phyloP scores from a whole-genome alignment of 2,113 vertebrate genomes.

The Centropristis striata region DNA sequence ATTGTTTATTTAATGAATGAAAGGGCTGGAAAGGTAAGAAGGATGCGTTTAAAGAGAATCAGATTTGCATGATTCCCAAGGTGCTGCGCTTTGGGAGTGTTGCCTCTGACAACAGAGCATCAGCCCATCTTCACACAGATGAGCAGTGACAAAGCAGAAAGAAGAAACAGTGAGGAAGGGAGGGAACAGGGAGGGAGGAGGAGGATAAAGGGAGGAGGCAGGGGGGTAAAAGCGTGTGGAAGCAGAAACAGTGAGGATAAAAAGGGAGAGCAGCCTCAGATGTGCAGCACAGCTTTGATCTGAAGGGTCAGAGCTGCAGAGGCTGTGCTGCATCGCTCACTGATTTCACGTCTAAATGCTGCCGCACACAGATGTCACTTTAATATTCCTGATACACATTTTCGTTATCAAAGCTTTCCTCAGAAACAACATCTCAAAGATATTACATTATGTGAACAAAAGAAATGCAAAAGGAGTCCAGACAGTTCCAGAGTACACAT shows the following conservation, averaged over 20 bases:
- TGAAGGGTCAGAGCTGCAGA: slow-evolving; percentile 65
- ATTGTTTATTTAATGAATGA: slow-evolving; percentile 22
- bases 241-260: slow-evolving; percentile 47
- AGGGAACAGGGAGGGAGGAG: not conserved
- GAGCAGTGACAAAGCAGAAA: slow-evolving; percentile 82
- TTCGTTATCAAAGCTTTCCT: not conserved
- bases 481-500: not conserved
- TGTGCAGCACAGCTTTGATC: slow-evolving; percentile 73
- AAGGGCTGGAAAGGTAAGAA: not conserved
- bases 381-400: slow-evolving; percentile 15
- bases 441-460: not conserved
- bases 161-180: slow-evolving; percentile 19
- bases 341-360: slow-evolving; percentile 30
- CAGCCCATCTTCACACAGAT: slow-evolving; percentile 69
- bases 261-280: slow-evolving; percentile 57
- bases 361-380: slow-evolving; percentile 11
- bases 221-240: not conserved
- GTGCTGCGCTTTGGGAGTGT: slow-evolving; percentile 51
- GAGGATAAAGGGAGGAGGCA: not conserved
- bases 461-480: not conserved
- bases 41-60: not conserved
- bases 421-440: slow-evolving; percentile 11
- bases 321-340: slow-evolving; percentile 15
- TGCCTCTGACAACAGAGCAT: slow-evolving; percentile 77
- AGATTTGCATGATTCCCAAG: slow-evolving; percentile 52